phyloP scores from a whole-genome alignment of 2,888 invertebrate species.

The Oegoconia quadripuncta region DNA sequence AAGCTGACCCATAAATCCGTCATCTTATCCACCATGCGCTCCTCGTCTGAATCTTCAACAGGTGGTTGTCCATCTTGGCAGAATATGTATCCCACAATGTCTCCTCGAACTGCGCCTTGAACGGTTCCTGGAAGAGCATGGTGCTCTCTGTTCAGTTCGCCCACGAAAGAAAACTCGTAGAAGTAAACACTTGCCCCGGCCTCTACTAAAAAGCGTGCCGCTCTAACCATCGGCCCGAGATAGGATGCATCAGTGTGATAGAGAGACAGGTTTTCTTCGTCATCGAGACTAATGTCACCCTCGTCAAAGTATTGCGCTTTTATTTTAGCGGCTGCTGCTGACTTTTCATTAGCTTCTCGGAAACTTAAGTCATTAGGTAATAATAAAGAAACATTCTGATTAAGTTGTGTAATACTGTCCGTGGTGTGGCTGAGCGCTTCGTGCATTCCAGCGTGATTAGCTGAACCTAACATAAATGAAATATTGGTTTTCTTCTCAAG shows the following conservation, averaged over 20 bases:
- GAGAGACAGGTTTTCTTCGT: constrained; percentile 34
- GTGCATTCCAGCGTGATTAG: constrained; percentile 48
- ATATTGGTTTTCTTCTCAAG: constrained; percentile 29
- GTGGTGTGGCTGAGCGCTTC: constrained; percentile 38
- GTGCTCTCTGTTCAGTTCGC: constrained; percentile 63
- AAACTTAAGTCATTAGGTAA: constrained; percentile 54
- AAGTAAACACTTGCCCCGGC: constrained; percentile 69
- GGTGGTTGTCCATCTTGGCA: constrained; percentile 28
- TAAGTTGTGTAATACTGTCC: constrained; percentile 33
- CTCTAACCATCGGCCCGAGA: constrained; percentile 45
- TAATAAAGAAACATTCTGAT: constrained; percentile 32
- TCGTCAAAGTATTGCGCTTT: constrained; percentile 48
- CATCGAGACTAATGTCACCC: constrained; percentile 27
- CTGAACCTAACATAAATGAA: constrained; percentile 50
- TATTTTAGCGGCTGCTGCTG: constrained; percentile 28
- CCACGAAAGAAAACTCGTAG: constrained; percentile 77
- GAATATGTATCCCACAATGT: constrained; percentile 76
- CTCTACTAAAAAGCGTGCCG: constrained; percentile 40
- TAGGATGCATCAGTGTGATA: constrained; percentile 53
- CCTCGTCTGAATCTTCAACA: constrained; percentile 27
- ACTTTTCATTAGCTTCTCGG: constrained; percentile 23
- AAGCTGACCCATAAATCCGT: constrained; percentile 63
- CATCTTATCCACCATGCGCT: constrained; percentile 33
- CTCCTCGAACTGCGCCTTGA: constrained; percentile 73
- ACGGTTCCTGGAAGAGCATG: constrained; percentile 45